These are phyloP conservation scores for Danaus melanippus DNA, from an alignment of 1,140 invertebrate species.

Conservation along the genomic window DNA sequence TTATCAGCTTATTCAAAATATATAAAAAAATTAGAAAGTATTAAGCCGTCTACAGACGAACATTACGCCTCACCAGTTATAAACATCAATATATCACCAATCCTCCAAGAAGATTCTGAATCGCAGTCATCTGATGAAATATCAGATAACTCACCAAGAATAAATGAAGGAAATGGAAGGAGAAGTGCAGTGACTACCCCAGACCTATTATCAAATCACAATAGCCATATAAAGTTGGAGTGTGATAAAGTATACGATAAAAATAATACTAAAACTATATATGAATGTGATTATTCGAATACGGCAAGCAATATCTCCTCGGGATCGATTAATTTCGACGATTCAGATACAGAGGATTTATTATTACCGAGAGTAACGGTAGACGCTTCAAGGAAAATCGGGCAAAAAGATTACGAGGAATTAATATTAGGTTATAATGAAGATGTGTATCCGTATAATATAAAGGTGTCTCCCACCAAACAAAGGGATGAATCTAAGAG, in stretches of 20 bases:
- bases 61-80: conserved; percentile 48
- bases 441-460: conserved; percentile 55
- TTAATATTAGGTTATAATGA: conserved; percentile 50
- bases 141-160: conserved; percentile 3
- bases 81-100: conserved; percentile 72
- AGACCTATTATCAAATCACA: conserved; percentile 49
- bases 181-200: conserved; percentile 28
- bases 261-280: conserved; percentile 9
- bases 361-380: conserved; percentile 38
- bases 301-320: conserved; percentile 5
- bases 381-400: conserved; percentile 20
- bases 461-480: conserved; percentile 44
- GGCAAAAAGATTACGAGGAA: conserved; percentile 43
- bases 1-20: conserved; percentile 42
- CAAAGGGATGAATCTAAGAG: conserved; percentile 34
- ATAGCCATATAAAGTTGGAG: background rate
- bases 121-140: conserved; percentile 59
- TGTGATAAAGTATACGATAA: conserved; percentile 1
- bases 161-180: conserved; percentile 7
- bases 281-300: conserved; percentile 6
- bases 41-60: conserved; percentile 23
- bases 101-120: conserved; percentile 52
- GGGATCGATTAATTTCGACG: conserved; percentile 19
- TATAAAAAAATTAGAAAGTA: conserved; percentile 32
- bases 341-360: conserved; percentile 40